These are phyloP conservation scores for Calephelis nemesis DNA, from an alignment of 1,140 invertebrate species.

Conservation along the genomic window DNA sequence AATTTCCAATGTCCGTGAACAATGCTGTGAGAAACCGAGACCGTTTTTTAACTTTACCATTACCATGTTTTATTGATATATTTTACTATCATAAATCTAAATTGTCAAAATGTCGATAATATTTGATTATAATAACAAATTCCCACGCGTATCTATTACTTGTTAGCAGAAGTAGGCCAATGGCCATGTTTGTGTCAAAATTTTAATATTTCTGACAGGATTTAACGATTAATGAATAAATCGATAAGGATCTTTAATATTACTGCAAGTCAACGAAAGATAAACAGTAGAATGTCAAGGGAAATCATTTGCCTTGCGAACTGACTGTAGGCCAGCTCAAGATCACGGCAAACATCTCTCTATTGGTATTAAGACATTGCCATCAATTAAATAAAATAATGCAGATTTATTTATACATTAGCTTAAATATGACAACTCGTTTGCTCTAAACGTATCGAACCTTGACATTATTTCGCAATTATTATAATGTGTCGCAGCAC, in stretches of 20 bases:
- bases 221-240: not conserved
- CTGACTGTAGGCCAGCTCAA: conserved; percentile 19
- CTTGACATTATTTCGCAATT: not conserved
- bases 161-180: too few relatives aligned
- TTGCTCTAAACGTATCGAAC: not conserved
- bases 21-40: too few relatives aligned
- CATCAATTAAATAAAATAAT: conserved; percentile 5
- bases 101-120: too few relatives aligned
- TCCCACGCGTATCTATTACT: too few relatives aligned
- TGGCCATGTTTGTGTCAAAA: not conserved
- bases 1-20: too few relatives aligned
- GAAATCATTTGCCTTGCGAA: conserved; percentile 22
- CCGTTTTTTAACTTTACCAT: too few relatives aligned
- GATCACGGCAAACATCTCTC: conserved; percentile 14
- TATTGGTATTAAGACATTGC: conserved; percentile 15
- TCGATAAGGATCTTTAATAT: not conserved
- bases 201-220: not conserved
- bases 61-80: too few relatives aligned
- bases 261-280: not conserved
- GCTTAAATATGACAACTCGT: not conserved
- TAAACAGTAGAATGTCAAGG: conserved; percentile 22
- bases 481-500: not conserved
- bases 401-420: conserved; percentile 5
- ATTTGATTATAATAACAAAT: too few relatives aligned
- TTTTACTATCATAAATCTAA: too few relatives aligned